Base-by-base conservation (phyloP, 2,888 invertebrate species). In the Anaspis maculata region DNA sequence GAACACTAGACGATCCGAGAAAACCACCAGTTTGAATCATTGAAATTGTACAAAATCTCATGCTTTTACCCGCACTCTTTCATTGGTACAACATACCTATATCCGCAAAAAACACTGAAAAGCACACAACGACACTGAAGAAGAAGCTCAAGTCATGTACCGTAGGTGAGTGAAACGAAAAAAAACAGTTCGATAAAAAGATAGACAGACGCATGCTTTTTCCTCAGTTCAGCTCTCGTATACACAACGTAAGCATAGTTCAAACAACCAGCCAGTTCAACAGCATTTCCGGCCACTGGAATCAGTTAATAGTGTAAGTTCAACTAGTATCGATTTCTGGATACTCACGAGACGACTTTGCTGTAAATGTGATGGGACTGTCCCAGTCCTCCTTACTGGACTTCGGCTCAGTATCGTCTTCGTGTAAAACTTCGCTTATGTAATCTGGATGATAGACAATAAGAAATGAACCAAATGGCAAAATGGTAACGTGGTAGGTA, bases 331-430 rank as follows among this genome's bases (percentile, higher is more conserved):
- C 11, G n/a, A 15, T 25, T n/a, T n/a, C 30, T 15, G 13, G 37
- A 41, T 57, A 79, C 82, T 81, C 79, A 88, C 88, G 84, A 67
- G 81, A 83, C 63, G 85, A 81, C 71, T 86, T 83, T 41, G 88
- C 90, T 53, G 88, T 89, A 64, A 91, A 91, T 45, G 85, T 89
- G 51, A 90, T 86, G 56, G 87, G 87, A 66, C 83, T 83, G 62
- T 89, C 88, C 79, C 80, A 79, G 56, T 88, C 88, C 48, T 80
- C 80, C 47, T 68, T 72, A 41, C 66, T 70, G 29, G 75, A 72
- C 45, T 73, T 73, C 3, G 72, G 71, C 46, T 67, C 70, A 7
- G 69, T 66, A 27, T 74, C 76, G 22, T 40, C 40, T 64, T 79
- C 80, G 63, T 82, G 81, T 41, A 87, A 73, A 43, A 85, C 84